Conservation (phyloP, 2,797 vertebrate genomes). For the Lutjanus campechanus region DNA sequence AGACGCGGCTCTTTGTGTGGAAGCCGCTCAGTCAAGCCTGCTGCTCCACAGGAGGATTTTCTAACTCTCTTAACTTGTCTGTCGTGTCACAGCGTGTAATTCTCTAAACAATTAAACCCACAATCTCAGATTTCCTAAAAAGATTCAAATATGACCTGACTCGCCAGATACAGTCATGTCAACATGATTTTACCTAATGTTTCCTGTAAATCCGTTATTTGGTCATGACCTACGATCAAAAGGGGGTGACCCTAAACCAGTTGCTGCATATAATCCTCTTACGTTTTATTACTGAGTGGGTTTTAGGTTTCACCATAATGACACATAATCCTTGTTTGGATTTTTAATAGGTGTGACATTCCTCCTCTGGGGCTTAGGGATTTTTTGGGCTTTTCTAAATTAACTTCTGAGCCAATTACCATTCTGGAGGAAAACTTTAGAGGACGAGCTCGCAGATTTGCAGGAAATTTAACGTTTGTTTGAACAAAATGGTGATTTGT, state of each 20-base stretch:
- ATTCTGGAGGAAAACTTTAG: conserved; percentile 30
- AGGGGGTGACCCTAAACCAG: conserved; percentile 37
- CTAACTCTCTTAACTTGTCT: background rate
- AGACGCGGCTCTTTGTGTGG: background rate
- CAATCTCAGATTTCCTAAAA: conserved; percentile 1
- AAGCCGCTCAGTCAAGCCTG: conserved; percentile 20
- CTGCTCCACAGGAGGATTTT: conserved; percentile 1
- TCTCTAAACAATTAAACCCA: conserved; percentile 3
- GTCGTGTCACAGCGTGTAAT: background rate
- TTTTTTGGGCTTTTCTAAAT: conserved; percentile 52
- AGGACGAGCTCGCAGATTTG: conserved; percentile 25
- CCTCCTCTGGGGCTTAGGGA: conserved; percentile 46
- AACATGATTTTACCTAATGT: background rate
- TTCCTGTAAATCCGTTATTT: conserved; percentile 45
- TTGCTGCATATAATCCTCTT: conserved; percentile 69
- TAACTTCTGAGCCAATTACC: conserved; percentile 51
- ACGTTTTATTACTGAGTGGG: conserved; percentile 52
- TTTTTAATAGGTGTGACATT: conserved; percentile 76
- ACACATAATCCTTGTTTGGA: conserved; percentile 67
- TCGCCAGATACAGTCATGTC: background rate
- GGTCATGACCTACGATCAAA: conserved; percentile 47
- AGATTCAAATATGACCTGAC: background rate
- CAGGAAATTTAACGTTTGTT: background rate
- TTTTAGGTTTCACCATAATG: conserved; percentile 63
- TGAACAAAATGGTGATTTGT: background rate